phyloP scores from a whole-genome alignment of 2,888 invertebrate genomes.

The Xylocampa areola region DNA sequence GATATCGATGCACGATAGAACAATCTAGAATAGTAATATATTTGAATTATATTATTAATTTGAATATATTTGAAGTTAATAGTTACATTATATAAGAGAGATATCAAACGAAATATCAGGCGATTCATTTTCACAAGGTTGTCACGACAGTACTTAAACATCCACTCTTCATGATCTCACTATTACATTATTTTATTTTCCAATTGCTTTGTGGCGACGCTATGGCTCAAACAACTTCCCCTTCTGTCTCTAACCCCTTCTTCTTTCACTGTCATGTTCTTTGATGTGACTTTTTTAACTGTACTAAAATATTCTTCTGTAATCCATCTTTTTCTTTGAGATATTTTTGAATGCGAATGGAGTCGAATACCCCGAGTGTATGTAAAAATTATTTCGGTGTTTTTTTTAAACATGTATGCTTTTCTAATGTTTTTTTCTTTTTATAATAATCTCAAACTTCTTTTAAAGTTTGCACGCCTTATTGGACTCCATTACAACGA shows the following conservation, averaged over 20 bases:
- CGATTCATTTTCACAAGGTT: constrained; percentile 68
- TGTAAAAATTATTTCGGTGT: constrained; percentile 19
- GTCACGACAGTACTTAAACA: constrained; percentile 67
- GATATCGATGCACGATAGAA: constrained; percentile 76
- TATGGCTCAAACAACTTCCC: constrained; percentile 80
- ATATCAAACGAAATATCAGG: constrained; percentile 49
- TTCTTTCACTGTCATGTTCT: constrained; percentile 67
- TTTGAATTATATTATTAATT: no score
- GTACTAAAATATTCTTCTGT: constrained; percentile 51
- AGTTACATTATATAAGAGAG: constrained; percentile 50
- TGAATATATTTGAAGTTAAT: constrained; percentile 51
- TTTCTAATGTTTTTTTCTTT: constrained; percentile 19
- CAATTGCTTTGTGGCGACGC: constrained; percentile 88
- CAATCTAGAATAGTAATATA: constrained; percentile 63
- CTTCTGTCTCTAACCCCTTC: constrained; percentile 61
- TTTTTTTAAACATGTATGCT: constrained; percentile 38
- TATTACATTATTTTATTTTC: constrained; percentile 81
- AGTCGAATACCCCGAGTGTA: constrained; percentile 50
- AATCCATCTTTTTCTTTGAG: constrained; percentile 60
- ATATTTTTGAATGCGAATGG: constrained; percentile 61
- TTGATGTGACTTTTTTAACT: constrained; percentile 57
- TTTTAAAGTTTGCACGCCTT: constrained; percentile 47
- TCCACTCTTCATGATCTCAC: constrained; percentile 78
- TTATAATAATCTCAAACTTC: constrained; percentile 14
- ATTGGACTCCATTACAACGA: constrained; percentile 55